phyloP scores from a whole-genome alignment of 2,888 invertebrate genomes.

The Parasteatoda lunata region DNA sequence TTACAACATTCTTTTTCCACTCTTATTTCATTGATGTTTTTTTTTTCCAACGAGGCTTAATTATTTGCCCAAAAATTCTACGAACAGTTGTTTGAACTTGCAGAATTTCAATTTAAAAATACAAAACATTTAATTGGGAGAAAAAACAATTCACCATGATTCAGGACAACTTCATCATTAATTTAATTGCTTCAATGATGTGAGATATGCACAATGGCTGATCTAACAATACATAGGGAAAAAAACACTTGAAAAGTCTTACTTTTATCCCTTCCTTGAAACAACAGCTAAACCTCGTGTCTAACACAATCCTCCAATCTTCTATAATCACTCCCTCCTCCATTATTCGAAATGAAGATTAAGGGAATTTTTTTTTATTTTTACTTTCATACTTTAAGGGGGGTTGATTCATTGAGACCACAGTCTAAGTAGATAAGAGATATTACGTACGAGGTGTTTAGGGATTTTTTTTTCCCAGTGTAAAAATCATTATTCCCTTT shows the following conservation, averaged over 20 bases:
- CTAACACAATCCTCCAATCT: conserved; percentile 24
- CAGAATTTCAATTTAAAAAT: no score
- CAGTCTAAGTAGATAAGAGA: conserved; percentile 51
- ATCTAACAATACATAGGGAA: no score
- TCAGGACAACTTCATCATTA: no score
- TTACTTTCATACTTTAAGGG: conserved; percentile 23
- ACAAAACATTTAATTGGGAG: no score
- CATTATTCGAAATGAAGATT: conserved; percentile 23
- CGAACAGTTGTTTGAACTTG: no score
- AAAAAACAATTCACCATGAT: no score
- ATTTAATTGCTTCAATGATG: no score
- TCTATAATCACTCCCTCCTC: conserved; percentile 9
- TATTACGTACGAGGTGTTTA: conserved; percentile 38
- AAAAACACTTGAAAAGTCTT: not conserved
- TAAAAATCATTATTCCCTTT: conserved; percentile 52
- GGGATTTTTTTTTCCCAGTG: conserved; percentile 25
- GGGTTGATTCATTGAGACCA: conserved; percentile 51
- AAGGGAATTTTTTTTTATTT: conserved; percentile 14
- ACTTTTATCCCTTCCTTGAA: not conserved
- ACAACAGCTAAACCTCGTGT: conserved; percentile 23
- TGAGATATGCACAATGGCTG: no score
- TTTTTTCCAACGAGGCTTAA: no score
- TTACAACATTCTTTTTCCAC: no score
- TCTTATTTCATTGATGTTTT: no score
- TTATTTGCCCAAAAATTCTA: no score